phyloP scores from a whole-genome alignment of 2,113 vertebrate genomes.

The Callaeas wilsoni region DNA sequence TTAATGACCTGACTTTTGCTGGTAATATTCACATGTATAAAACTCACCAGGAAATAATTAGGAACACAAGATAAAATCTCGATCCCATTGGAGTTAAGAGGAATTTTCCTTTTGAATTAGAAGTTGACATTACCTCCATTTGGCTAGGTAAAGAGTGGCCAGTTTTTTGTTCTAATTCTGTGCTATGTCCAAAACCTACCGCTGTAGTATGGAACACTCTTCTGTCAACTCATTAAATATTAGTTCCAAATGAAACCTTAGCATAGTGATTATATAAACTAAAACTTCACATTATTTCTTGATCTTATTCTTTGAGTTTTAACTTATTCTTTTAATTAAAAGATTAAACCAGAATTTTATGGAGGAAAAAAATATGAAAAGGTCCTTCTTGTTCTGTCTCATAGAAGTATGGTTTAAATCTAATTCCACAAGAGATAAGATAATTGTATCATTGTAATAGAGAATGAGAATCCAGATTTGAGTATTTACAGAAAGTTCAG shows the following conservation, averaged over 20 bases:
- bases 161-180: neutral
- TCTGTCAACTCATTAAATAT: neutral
- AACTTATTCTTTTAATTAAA: neutral
- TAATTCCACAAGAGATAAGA: neutral
- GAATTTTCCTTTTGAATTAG: neutral
- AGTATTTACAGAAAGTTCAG: neutral
- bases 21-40: neutral
- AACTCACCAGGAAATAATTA: constrained; percentile 20
- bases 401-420: neutral
- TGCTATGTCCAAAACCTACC: neutral
- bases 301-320: neutral
- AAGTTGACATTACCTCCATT: neutral
- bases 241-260: neutral
- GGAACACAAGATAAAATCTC: neutral
- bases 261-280: neutral
- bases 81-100: neutral
- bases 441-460: neutral
- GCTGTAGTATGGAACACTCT: neutral
- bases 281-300: neutral
- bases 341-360: neutral
- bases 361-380: neutral
- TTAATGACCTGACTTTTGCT: constrained; percentile 4
- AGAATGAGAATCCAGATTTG: neutral
- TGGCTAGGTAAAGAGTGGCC: neutral
- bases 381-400: neutral